These are phyloP conservation scores for Hylaea fasciaria DNA, from an alignment of 2,888 invertebrate genomes.

Conservation along the genomic window DNA sequence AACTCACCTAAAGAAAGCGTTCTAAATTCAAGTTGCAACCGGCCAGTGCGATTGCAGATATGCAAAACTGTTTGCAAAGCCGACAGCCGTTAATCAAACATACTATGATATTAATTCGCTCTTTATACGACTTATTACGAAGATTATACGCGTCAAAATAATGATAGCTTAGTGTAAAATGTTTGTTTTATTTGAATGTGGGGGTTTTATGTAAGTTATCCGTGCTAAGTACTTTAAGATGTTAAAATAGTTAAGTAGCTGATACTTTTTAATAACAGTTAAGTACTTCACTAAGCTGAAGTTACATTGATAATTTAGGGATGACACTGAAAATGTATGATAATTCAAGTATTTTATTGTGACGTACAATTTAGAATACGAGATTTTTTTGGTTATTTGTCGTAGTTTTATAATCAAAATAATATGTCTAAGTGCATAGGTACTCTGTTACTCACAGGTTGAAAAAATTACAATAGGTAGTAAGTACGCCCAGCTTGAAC, in stretches of 20 bases:
- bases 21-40: constrained; percentile 37
- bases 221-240: not conserved
- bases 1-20: constrained; percentile 25
- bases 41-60: constrained; percentile 46
- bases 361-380: too few species aligned
- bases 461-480: too few species aligned
- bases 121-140: constrained; percentile 29
- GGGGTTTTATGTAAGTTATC: constrained; percentile 20
- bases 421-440: too few species aligned
- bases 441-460: too few species aligned
- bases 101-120: constrained; percentile 36
- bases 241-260: not conserved
- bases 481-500: too few species aligned
- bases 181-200: constrained; percentile 25
- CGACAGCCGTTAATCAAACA: constrained; percentile 47
- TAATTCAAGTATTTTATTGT: too few species aligned
- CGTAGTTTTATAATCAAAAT: too few species aligned
- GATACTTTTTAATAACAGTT: too few species aligned
- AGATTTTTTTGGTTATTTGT: too few species aligned
- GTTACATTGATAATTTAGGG: too few species aligned
- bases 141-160: constrained; percentile 30
- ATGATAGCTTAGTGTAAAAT: constrained; percentile 25
- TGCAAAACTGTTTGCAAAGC: constrained; percentile 54
- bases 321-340: too few species aligned
- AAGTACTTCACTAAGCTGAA: too few species aligned